phyloP scores from a whole-genome alignment of 2,888 invertebrate genomes.

The Phrixothrix hirtus region DNA sequence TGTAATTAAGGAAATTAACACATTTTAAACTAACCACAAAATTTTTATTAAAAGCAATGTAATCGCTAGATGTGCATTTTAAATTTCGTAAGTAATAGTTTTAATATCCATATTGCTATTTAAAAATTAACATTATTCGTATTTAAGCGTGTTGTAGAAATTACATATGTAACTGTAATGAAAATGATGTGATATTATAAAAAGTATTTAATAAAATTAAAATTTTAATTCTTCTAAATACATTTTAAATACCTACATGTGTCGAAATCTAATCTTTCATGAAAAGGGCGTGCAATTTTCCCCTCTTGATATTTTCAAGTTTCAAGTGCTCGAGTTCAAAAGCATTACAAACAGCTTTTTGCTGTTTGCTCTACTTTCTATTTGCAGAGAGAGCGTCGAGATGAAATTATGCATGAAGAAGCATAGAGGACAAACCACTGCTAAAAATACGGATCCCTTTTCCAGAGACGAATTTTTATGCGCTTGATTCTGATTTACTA shows the following conservation, averaged over 20 bases:
- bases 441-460: constrained; percentile 16
- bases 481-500: constrained; percentile 19
- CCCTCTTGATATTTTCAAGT: constrained; percentile 18
- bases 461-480: constrained; percentile 16
- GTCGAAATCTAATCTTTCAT: constrained; percentile 15
- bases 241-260: constrained; percentile 17
- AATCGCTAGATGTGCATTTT: too few relatives aligned
- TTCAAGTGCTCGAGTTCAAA: constrained; percentile 18
- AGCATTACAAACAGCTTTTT: constrained; percentile 21
- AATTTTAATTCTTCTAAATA: constrained; percentile 14
- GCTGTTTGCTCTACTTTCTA: constrained; percentile 22
- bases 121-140: too few relatives aligned
- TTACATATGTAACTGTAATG: too few relatives aligned
- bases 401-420: constrained; percentile 22
- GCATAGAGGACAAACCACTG: constrained; percentile 20
- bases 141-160: too few relatives aligned
- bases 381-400: constrained; percentile 20
- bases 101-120: too few relatives aligned
- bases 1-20: too few relatives aligned
- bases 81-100: too few relatives aligned
- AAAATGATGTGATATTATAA: too few relatives aligned
- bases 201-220: too few relatives aligned
- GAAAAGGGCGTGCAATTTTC: constrained; percentile 7
- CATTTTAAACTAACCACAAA: too few relatives aligned
- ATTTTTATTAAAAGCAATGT: too few relatives aligned